phyloP scores from a whole-genome alignment of 64 coral and sea anemone species.

The Exaiptasia diaphana region DNA sequence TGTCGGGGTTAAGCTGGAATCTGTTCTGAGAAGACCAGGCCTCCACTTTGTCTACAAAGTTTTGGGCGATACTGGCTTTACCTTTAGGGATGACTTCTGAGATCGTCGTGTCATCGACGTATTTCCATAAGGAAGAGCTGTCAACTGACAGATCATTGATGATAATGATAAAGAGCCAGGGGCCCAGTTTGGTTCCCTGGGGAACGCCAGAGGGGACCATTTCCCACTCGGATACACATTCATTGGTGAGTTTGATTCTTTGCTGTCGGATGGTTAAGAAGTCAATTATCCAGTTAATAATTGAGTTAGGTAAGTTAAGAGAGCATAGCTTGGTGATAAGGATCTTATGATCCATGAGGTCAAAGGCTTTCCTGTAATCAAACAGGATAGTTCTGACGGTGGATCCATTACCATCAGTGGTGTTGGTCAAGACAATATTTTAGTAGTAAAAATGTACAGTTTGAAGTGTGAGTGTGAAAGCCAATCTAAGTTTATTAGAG shows the following conservation, averaged over 20 bases:
- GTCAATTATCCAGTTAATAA: slow-evolving; percentile 7
- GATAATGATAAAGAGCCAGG: too few relatives aligned
- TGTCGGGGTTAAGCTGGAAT: neutral
- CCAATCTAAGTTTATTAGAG: too few relatives aligned
- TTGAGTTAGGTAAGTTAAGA: neutral
- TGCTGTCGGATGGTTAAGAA: neutral
- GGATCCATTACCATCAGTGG: slow-evolving; percentile 1
- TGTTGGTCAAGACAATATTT: too few relatives aligned
- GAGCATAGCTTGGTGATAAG: neutral
- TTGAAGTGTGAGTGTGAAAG: too few relatives aligned
- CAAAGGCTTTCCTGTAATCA: slow-evolving; percentile 10
- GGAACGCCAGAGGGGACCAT: neutral
- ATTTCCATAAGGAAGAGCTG: neutral
- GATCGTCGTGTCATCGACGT: neutral
- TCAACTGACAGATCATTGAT: neutral
- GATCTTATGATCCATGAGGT: neutral
- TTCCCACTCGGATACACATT: neutral
- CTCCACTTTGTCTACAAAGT: neutral
- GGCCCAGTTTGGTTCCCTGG: neutral
- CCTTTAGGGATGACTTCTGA: neutral
- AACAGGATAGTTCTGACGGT: slow-evolving; percentile 3
- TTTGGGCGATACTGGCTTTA: neutral
- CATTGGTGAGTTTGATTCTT: neutral
- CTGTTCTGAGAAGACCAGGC: neutral
- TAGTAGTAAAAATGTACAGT: too few relatives aligned